Conservation (phyloP, 2,113 vertebrate species). For the Entomyzon cyanotis region DNA sequence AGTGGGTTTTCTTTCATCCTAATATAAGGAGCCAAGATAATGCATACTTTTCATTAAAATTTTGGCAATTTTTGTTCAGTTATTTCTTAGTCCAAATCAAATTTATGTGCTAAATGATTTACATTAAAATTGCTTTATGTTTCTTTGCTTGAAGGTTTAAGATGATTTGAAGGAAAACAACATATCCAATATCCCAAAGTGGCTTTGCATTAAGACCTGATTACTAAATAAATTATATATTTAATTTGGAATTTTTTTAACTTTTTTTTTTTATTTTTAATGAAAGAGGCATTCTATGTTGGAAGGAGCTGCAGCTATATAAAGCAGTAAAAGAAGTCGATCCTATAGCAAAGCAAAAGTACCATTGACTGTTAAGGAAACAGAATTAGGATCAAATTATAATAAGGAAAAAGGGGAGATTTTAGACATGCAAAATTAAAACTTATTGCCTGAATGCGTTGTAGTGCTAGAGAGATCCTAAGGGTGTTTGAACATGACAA, state of each 20-base stretch:
- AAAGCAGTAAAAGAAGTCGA: not conserved
- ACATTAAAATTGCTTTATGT: conserved; percentile 20
- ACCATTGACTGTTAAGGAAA: not conserved
- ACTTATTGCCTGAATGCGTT: not conserved
- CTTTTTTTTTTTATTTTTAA: not conserved
- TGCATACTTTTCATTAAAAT: not conserved
- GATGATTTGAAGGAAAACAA: conserved; percentile 25
- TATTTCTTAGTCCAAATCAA: conserved; percentile 27
- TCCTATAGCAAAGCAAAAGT: not conserved
- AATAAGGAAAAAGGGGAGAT: not conserved
- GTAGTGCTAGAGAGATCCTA: not conserved
- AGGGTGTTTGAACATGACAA: not conserved
- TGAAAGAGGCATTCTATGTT: not conserved
- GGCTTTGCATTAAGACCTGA: not conserved
- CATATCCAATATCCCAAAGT: conserved; percentile 26
- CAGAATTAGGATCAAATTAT: not conserved
- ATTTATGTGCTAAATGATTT: conserved; percentile 28
- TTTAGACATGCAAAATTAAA: not conserved
- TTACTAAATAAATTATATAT: not conserved
- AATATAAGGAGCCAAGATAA: conserved; percentile 6
- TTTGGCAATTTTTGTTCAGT: not conserved
- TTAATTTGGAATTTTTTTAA: not conserved
- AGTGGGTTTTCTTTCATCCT: conserved; percentile 11
- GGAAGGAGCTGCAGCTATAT: not conserved
- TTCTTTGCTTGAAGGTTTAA: conserved; percentile 21